Base-by-base conservation (phyloP, 2,888 invertebrate species). In the Melanotus villosus region DNA sequence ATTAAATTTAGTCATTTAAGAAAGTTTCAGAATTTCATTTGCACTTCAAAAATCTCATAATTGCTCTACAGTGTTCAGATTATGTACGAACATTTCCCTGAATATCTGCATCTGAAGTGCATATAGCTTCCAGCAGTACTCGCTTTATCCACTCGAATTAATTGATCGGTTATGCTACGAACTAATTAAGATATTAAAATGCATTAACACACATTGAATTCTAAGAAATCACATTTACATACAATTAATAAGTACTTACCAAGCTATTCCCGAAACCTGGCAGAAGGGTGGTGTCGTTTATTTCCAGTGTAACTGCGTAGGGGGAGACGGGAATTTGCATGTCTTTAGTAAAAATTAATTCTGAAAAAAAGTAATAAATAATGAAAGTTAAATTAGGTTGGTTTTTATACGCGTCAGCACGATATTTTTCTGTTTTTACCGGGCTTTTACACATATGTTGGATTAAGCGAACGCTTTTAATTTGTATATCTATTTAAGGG, bases 221-320 rank as follows among this genome's bases (percentile, higher is more conserved):
- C 64, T 26, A 58, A 41, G 60, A 57, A 66, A 54, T 21, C 32
- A 41, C 10, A 57, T 72, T 70, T 66, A 50, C 64, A 59, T 58
- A 38, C 12, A 38, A 45, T 57, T 63, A 47, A 62, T 52, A 38
- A 63, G 47, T 41, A 80, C 77, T 87, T 79, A 82, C 89, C 85
- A 81, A 84, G 79, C 78, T 83, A 64, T 73, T 84, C 75, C 79
- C 84, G 75, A 71, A 80, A 76, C 81, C 80, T 1, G 82, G 78
- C 4, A 84, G 78, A 14, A 88, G 80, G 10, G 88, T 84, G 70
- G 85, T 84, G 76, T 90, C 90, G 18, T 82, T 86, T 3, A 89
- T 86, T 76, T 87, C 86, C 41, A 90, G 80, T 0, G 83, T 79
- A 34, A 89, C 85, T 60, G 84, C 85, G 77, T 89, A 89, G 1